Percentiles rank a stretch among this genome's conserved stretches.
These are phyloP conservation scores for Haemorhous mexicanus DNA, from an alignment of 2,113 vertebrate genomes.

Conservation along the genomic window DNA sequence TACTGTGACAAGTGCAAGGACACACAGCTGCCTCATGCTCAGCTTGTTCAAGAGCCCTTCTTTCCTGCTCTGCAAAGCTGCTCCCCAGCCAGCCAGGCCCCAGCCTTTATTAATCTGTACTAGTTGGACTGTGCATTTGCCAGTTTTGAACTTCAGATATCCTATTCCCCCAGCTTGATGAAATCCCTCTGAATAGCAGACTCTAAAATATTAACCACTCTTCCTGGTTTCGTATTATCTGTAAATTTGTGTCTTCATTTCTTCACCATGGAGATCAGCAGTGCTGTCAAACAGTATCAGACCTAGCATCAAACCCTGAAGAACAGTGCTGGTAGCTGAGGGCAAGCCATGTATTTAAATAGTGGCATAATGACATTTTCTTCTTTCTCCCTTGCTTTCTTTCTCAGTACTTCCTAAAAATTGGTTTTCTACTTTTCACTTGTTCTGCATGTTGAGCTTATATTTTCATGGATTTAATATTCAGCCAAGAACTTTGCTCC, in stretches of 20 bases:
- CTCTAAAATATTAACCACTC: neutral
- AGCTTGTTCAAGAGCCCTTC: neutral
- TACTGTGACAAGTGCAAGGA: neutral
- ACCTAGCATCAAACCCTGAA: neutral
- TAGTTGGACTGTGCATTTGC: neutral
- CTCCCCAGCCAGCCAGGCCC: neutral
- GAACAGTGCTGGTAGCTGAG: neutral
- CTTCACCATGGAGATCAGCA: neutral
- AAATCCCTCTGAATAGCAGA: neutral
- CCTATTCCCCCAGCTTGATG: neutral
- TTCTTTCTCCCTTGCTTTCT: neutral
- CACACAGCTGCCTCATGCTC: neutral
- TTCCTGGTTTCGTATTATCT: neutral
- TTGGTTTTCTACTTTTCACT: neutral
- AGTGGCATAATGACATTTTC: neutral
- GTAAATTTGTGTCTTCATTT: neutral
- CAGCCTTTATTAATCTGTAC: neutral
- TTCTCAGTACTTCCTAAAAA: neutral
- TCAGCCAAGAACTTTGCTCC: neutral
- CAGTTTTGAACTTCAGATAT: neutral
- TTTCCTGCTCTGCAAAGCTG: neutral
- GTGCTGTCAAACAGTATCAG: neutral
- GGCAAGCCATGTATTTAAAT: neutral
- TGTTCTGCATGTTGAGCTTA: neutral
- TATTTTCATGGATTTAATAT: neutral